A percentile compares a stretch with the other conserved stretches of the same genome.
These are phyloP conservation scores for Pentamera pediparva DNA, from an alignment of 53 echinoderm and acorn worm species.

Conservation along the genomic window DNA sequence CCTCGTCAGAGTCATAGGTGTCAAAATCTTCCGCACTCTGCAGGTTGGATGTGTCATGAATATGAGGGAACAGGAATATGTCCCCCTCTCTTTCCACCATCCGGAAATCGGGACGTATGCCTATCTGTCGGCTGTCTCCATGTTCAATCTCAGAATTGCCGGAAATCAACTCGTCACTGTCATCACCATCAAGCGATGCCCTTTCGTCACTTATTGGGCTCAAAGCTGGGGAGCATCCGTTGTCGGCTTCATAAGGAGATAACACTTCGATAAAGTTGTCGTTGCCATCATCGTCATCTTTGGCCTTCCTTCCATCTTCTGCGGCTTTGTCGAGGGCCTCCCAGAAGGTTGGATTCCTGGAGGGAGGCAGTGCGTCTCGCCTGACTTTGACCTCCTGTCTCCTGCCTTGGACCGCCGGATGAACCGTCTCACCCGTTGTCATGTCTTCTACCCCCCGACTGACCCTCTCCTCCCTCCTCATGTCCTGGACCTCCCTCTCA, in stretches of 20 bases:
- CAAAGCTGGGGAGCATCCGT: no score
- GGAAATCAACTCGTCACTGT: constrained; percentile 37
- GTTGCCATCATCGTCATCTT: constrained; percentile 3
- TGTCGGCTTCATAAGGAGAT: not conserved
- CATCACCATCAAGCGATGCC: constrained; percentile 1
- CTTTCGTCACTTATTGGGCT: not conserved
- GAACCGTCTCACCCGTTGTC: no score
- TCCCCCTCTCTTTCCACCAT: constrained; percentile 60
- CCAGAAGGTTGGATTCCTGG: not conserved
- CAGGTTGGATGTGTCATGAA: constrained; percentile 33
- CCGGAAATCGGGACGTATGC: constrained; percentile 25
- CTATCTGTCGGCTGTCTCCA: not conserved
- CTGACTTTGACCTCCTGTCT: no score
- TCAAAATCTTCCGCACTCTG: constrained; percentile 46
- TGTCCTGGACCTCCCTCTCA: constrained; percentile 41
- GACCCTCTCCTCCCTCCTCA: no score
- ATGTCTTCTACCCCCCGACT: no score
- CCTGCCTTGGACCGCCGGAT: no score
- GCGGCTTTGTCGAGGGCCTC: constrained; percentile 23
- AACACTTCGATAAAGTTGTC: constrained; percentile 45
- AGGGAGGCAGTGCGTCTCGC: no score
- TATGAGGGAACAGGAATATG: constrained; percentile 44
- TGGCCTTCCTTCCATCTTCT: constrained; percentile 36
- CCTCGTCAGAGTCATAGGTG: constrained; percentile 28
- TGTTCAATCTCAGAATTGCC: not conserved